phyloP scores from a whole-genome alignment of 2,888 invertebrate genomes.

The Lepidochitona cinerea region DNA sequence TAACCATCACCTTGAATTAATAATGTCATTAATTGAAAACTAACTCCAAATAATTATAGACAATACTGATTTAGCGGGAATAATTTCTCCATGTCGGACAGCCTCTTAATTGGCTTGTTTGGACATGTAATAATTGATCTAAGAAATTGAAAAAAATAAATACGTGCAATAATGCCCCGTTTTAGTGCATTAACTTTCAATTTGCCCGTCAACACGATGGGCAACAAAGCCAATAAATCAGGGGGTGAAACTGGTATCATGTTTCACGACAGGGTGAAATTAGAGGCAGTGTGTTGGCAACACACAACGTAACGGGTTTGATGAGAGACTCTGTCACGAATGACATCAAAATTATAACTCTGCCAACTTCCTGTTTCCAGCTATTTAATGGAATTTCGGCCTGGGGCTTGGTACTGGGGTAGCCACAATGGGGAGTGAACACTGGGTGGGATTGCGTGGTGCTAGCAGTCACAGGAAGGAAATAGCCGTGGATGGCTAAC shows the following conservation, averaged over 20 bases:
- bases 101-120: no score
- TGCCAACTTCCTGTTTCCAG: conserved; percentile 4
- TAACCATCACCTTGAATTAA: no score
- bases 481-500: background rate
- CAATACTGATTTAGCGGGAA: no score
- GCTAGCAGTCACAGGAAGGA: background rate
- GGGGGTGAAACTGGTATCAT: background rate
- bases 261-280: background rate
- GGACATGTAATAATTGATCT: no score
- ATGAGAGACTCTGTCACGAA: background rate
- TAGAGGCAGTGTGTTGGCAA: background rate
- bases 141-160: background rate
- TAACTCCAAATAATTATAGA: no score
- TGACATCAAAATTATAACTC: conserved; percentile 7
- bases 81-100: no score
- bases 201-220: background rate
- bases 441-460: no score
- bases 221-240: conserved; percentile 5
- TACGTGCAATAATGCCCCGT: background rate
- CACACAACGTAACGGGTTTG: background rate
- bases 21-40: no score
- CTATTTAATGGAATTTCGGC: conserved; percentile 5
- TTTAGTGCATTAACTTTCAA: background rate
- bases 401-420: no score
- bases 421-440: no score